Percentiles rank a stretch among this genome's conserved stretches.
Evolutionary conservation across 2,113 vertebrate species (phyloP).

Genomic region (Prunella fulvescens): DNA sequence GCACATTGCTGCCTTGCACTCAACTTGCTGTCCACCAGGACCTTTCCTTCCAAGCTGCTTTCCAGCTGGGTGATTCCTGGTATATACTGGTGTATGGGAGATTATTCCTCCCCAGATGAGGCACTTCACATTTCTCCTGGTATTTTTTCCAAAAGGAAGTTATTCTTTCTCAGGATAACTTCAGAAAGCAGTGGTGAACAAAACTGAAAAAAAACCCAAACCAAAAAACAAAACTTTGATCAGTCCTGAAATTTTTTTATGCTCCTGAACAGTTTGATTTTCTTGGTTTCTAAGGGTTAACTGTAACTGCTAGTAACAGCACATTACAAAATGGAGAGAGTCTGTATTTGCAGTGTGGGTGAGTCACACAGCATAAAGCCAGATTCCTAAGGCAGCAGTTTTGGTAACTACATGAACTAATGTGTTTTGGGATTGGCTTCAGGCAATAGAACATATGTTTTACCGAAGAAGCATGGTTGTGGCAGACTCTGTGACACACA

Average conservation of each 20-base stretch:
- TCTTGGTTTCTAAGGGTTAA: neutral
- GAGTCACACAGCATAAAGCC: neutral
- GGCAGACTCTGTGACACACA: conserved; percentile 93
- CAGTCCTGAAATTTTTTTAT: neutral
- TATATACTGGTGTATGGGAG: neutral
- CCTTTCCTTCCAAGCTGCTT: neutral
- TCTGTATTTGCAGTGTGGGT: neutral
- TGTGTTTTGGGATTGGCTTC: conserved; percentile 19
- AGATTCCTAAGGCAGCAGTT: neutral
- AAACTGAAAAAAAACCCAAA: neutral
- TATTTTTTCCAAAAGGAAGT: neutral
- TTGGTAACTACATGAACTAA: neutral
- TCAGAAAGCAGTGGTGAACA: neutral
- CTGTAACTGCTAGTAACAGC: neutral
- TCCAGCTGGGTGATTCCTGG: neutral
- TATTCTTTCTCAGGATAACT: neutral
- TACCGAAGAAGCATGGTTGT: conserved; percentile 92
- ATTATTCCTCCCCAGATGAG: neutral
- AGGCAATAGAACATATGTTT: conserved; percentile 95
- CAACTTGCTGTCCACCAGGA: neutral
- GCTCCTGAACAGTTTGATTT: neutral
- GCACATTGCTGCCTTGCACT: fast-evolving
- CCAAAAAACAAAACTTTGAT: neutral
- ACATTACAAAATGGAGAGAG: neutral
- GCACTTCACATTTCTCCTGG: neutral